These are phyloP conservation scores for Andrena trimmerana DNA, from an alignment of 2,888 invertebrate genomes.

Conservation along the genomic window DNA sequence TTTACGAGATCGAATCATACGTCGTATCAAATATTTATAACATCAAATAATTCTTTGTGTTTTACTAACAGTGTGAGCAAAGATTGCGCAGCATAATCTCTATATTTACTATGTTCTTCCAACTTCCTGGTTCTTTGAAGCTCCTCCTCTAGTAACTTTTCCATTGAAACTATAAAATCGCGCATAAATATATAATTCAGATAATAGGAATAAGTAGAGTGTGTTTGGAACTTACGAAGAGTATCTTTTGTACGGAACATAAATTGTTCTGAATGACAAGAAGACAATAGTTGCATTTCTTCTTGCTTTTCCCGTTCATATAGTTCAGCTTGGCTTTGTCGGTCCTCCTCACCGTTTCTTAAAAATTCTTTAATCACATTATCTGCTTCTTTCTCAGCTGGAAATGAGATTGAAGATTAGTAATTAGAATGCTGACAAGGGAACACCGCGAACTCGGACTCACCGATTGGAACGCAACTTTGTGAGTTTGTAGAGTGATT, in stretches of 20 bases:
- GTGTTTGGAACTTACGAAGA: conserved; percentile 83
- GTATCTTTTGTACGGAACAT: conserved; percentile 89
- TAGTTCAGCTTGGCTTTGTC: conserved; percentile 87
- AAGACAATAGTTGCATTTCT: conserved; percentile 89
- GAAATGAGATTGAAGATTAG: conserved; percentile 18
- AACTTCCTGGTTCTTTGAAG: conserved; percentile 87
- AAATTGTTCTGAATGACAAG: conserved; percentile 85
- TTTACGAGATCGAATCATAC: not conserved
- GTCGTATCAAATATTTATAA: conserved; percentile 9
- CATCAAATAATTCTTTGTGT: not conserved
- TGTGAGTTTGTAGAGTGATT: too few relatives aligned
- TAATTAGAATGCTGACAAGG: conserved; percentile 3
- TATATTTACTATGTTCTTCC: conserved; percentile 88
- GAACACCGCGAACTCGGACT: too few relatives aligned
- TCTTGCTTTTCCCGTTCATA: conserved; percentile 89
- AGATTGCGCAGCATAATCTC: conserved; percentile 87
- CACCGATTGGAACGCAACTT: too few relatives aligned
- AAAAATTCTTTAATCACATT: conserved; percentile 89
- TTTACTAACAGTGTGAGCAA: conserved; percentile 88
- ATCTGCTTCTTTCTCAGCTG: conserved; percentile 89
- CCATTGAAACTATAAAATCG: conserved; percentile 87
- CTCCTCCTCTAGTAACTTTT: conserved; percentile 89
- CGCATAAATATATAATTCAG: not conserved
- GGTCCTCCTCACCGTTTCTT: conserved; percentile 87
- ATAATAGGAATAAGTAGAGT: not conserved